phyloP scores from a whole-genome alignment of 2,797 vertebrate species.

The Anguilla obscura region DNA sequence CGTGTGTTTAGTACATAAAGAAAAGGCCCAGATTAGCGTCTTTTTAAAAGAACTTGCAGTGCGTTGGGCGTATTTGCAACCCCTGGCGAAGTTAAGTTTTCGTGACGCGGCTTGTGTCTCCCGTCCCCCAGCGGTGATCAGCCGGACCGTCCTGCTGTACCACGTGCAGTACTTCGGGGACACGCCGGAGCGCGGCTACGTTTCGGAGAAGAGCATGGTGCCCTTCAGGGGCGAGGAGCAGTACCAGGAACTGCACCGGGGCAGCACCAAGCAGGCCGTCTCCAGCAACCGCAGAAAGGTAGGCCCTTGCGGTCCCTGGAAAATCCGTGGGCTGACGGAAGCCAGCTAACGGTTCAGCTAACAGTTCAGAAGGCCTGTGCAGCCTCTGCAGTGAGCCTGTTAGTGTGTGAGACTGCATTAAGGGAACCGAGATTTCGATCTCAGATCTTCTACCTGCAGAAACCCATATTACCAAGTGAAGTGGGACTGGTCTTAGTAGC shows the following conservation, averaged over 20 bases:
- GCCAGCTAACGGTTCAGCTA: too few species aligned
- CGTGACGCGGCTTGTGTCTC: too few species aligned
- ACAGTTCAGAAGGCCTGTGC: not conserved
- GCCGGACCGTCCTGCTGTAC: conserved; percentile 74
- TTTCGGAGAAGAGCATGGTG: conserved; percentile 93
- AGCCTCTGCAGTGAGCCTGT: not conserved
- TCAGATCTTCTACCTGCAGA: not conserved
- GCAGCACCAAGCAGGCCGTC: conserved; percentile 77
- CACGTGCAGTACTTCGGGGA: conserved; percentile 98
- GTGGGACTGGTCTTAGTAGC: too few species aligned
- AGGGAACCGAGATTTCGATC: not conserved
- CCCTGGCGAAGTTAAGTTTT: too few species aligned
- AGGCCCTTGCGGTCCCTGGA: not conserved
- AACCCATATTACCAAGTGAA: not conserved
- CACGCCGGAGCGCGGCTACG: conserved; percentile 91
- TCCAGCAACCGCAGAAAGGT: conserved; percentile 86
- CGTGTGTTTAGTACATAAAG: too few species aligned
- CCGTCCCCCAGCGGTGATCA: conserved; percentile 47
- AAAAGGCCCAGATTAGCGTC: too few species aligned
- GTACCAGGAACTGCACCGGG: conserved; percentile 83
- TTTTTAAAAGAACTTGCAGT: too few species aligned
- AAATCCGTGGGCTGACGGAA: not conserved
- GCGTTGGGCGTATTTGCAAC: too few species aligned
- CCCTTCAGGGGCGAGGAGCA: conserved; percentile 86
- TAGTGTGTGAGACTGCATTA: too few species aligned